Base-by-base conservation (phyloP, 1,140 invertebrate genomes). In the Ceratosolen fusciceps region DNA sequence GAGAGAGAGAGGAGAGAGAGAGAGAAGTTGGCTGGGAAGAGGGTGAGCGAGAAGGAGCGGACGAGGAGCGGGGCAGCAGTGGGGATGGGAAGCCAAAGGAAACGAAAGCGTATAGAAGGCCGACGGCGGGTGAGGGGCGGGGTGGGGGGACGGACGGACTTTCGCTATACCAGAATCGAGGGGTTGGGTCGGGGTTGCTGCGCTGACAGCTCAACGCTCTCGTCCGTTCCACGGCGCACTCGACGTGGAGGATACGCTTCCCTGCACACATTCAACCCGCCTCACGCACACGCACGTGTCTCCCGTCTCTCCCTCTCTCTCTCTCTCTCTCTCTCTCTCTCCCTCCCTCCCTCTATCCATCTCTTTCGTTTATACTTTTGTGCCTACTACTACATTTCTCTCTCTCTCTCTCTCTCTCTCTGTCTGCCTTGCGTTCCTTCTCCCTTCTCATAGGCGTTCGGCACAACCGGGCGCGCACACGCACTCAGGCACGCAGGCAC, bases 201-300 rank as follows among this genome's bases (percentile, higher is more conserved):
- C 89, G 89, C 89, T 90, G 89, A 90, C 89, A 90, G 89, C 89
- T 90, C 88, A 87, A 88, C 85, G 86, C 87, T 87, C 83, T 87
- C 87, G 87, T 87, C 87, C 86, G 87, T 84, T 87, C 84, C 52
- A 43, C 56, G 47, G 67, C 34, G 2, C 56, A 43, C 70, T 10
- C 71, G 65, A 73, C 39, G 87, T 85, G 89, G 89, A 90, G 89
- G 89, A 90, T 90, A 90, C 89, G 89, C 86, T 88, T 88, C 86
- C 86, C 84, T 88, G 88, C 87, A 88, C 89, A 88, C 87, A 87
- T 87, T 86, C 86, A 82, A n/a, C 82, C 74, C 79, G 81, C 79
- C 83, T 82, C 82, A 81, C 83, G 81, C 81, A 79, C 76, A 80
- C 82, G 81, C 80, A 79, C 70, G 71, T 70, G 74, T 74, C 67